A percentile compares a stretch with the other conserved stretches of the same genome.
phyloP scores from a whole-genome alignment of 2,113 vertebrate genomes.

The Brienomyrus longianalis region DNA sequence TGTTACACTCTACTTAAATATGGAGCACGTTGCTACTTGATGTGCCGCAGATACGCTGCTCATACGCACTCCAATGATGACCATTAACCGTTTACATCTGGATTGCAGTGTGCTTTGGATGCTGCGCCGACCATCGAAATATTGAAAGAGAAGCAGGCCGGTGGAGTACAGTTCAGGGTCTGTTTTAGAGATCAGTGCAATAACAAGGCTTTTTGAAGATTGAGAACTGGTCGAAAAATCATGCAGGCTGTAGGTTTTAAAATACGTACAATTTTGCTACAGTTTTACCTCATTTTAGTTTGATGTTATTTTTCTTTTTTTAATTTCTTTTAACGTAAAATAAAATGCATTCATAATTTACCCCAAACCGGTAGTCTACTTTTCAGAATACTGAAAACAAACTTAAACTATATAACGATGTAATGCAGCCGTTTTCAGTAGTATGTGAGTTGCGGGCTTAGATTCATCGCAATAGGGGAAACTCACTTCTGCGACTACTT shows the following conservation, averaged over 20 bases:
- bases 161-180: neutral
- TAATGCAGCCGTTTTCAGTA: neutral
- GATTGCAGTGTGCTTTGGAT: slow-evolving; percentile 8
- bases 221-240: neutral
- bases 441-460: neutral
- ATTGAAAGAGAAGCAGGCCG: neutral
- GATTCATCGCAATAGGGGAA: neutral
- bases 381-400: neutral
- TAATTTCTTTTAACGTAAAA: neutral
- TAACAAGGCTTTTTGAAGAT: neutral
- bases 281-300: neutral
- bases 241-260: neutral
- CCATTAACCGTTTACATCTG: slow-evolving; percentile 35
- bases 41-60: slow-evolving; percentile 43
- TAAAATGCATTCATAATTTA: neutral
- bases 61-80: slow-evolving; percentile 45
- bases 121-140: neutral
- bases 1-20: slow-evolving; percentile 47
- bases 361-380: neutral
- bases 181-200: neutral
- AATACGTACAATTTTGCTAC: neutral
- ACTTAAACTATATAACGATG: neutral
- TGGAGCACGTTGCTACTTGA: slow-evolving; percentile 41
- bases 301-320: neutral
- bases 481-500: neutral